Evolutionary conservation across 2,113 vertebrate genomes (phyloP).

Genomic region (Lagopus muta): DNA sequence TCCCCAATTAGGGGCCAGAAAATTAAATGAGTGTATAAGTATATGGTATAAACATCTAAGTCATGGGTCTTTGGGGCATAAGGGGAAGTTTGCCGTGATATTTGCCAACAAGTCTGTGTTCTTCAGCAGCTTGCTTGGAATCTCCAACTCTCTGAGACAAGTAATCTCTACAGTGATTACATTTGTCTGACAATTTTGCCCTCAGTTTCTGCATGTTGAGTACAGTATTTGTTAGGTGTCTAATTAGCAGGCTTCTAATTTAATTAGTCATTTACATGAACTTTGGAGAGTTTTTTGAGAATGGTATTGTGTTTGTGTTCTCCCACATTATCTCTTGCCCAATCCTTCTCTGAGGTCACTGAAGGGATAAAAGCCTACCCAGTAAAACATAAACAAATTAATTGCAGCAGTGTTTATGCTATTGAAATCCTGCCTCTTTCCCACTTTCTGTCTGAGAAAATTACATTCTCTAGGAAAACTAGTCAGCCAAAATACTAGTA

Average conservation of each 20-base stretch:
- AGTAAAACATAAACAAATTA: slow-evolving; percentile 45
- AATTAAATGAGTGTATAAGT: neutral
- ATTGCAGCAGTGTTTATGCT: slow-evolving; percentile 28
- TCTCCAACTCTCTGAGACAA: neutral
- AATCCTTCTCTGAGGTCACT: slow-evolving; percentile 41
- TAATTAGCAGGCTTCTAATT: neutral
- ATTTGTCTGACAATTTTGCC: neutral
- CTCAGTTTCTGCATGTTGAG: neutral
- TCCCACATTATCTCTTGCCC: neutral
- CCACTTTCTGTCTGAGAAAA: slow-evolving; percentile 10
- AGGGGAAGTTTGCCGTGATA: neutral
- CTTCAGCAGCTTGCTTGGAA: neutral
- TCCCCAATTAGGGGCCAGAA: neutral
- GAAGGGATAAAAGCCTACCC: slow-evolving; percentile 29
- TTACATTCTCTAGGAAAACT: neutral
- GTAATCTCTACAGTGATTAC: neutral
- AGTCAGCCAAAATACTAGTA: neutral
- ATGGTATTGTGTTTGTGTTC: slow-evolving; percentile 3
- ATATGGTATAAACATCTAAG: neutral
- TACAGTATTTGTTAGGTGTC: neutral
- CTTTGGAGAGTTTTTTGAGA: slow-evolving; percentile 19
- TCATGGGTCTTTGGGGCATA: neutral
- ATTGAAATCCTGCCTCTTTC: slow-evolving; percentile 4
- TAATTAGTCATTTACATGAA: neutral
- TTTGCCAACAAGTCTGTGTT: neutral